Evolutionary conservation across 1,140 invertebrate species (phyloP).

Genomic region (Berghia stephanieae): DNA sequence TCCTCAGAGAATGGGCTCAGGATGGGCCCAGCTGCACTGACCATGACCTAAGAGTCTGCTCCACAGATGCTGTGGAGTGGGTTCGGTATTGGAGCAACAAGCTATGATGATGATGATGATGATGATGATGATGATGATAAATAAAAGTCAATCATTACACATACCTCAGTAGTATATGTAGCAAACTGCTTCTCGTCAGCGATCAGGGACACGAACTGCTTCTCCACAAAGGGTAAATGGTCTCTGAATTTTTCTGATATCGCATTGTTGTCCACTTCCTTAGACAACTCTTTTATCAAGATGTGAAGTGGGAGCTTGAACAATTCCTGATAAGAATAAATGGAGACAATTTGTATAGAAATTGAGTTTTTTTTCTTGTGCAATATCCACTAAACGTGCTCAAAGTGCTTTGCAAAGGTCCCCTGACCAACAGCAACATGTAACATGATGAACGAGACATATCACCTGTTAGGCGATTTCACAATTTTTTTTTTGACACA

Average conservation of each 20-base stretch:
- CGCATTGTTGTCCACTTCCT: neutral
- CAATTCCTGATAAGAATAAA: neutral
- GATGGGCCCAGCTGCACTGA: too few species aligned
- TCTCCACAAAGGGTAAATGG: neutral
- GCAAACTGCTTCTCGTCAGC: neutral
- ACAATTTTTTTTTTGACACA: too few species aligned
- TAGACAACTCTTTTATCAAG: neutral
- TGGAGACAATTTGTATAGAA: neutral
- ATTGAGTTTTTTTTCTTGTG: too few species aligned
- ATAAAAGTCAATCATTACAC: neutral
- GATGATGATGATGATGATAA: neutral
- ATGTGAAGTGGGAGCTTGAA: neutral
- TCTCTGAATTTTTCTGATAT: neutral
- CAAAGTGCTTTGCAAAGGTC: too few species aligned
- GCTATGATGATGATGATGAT: neutral
- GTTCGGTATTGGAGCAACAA: too few species aligned
- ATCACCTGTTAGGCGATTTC: too few species aligned
- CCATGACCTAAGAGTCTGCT: too few species aligned
- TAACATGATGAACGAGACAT: too few species aligned
- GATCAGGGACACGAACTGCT: neutral
- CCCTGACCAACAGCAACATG: too few species aligned
- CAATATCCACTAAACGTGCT: too few species aligned
- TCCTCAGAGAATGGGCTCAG: too few species aligned
- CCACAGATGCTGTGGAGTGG: too few species aligned
- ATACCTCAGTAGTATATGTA: neutral